Conservation (phyloP, 2,113 vertebrate species). For the Diphyllodes magnificus region DNA sequence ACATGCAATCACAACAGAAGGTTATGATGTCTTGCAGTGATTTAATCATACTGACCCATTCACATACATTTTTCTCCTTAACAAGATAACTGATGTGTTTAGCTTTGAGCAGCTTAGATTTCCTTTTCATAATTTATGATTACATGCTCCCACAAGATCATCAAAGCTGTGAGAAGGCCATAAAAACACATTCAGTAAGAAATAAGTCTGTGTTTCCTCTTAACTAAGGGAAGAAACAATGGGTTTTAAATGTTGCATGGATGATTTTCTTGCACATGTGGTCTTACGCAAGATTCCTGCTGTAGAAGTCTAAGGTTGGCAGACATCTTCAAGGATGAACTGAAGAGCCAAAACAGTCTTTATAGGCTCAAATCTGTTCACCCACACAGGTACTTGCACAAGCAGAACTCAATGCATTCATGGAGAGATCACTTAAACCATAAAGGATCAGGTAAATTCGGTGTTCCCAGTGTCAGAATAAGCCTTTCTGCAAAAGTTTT, state of each 20-base stretch:
- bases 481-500: not conserved
- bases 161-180: constrained; percentile 23
- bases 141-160: constrained; percentile 21
- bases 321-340: constrained; percentile 4
- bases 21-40: not conserved
- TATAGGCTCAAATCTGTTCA: not conserved
- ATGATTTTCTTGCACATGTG: constrained; percentile 33
- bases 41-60: not conserved
- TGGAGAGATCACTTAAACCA: not conserved
- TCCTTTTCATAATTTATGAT: constrained; percentile 7
- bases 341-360: not conserved
- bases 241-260: constrained; percentile 16
- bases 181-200: constrained; percentile 32
- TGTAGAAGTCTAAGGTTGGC: constrained; percentile 9
- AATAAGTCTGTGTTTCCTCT: constrained; percentile 16
- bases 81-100: not conserved
- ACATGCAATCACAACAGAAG: not conserved
- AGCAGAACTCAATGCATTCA: not conserved
- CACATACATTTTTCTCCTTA: not conserved
- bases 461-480: not conserved
- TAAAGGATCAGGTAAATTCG: not conserved
- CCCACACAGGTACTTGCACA: not conserved
- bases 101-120: not conserved
- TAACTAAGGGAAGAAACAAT: constrained; percentile 54
- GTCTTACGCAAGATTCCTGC: constrained; percentile 27